Evolutionary conservation across 2,797 vertebrate species (phyloP).

Genomic region (Sebastes miniatus): DNA sequence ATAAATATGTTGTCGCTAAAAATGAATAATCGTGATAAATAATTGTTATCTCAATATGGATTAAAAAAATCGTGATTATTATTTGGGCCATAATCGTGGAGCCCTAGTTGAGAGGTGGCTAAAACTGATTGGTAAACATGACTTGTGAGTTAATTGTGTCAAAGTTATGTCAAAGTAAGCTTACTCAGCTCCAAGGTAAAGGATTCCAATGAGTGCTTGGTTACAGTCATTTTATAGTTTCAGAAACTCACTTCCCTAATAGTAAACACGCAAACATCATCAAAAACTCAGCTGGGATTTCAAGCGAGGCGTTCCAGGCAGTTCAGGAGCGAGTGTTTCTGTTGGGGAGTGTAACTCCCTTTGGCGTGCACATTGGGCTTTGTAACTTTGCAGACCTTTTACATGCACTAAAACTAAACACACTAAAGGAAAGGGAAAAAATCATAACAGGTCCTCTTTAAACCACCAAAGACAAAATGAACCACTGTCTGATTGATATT

Average conservation of each 20-base stretch:
- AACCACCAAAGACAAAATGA: background rate
- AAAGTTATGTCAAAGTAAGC: background rate
- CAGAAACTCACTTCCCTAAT: too few relatives aligned
- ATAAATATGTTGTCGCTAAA: too few relatives aligned
- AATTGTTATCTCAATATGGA: too few relatives aligned
- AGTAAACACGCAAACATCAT: background rate
- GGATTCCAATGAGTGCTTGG: background rate
- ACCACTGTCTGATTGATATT: background rate
- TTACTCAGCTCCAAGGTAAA: background rate
- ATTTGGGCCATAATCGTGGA: too few relatives aligned
- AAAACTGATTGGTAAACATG: background rate
- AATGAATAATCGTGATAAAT: too few relatives aligned
- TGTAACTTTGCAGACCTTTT: too few relatives aligned
- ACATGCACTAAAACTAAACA: too few relatives aligned
- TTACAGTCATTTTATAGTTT: background rate
- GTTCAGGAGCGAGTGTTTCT: background rate
- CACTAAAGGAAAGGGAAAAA: too few relatives aligned
- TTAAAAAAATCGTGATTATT: too few relatives aligned
- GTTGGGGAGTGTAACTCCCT: too few relatives aligned
- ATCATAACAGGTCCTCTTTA: background rate
- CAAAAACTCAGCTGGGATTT: background rate
- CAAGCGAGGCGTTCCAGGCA: fast-evolving
- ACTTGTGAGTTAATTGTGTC: background rate
- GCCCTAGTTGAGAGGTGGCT: too few relatives aligned
- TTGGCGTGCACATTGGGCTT: too few relatives aligned